phyloP scores from a whole-genome alignment of 2,113 vertebrate species.

The Eolophus roseicapilla region DNA sequence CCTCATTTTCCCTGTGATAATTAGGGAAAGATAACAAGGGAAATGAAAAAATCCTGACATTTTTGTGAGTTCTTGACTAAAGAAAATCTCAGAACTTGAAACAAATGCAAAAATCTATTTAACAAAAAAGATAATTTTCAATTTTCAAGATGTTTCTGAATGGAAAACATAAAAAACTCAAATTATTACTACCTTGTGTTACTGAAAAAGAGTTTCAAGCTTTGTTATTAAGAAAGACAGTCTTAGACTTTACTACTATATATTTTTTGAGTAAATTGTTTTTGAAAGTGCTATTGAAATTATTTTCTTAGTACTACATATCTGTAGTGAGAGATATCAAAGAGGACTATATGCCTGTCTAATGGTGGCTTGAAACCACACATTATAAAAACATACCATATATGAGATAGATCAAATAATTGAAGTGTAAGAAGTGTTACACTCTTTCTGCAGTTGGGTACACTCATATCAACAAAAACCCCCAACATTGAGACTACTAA shows the following conservation, averaged over 20 bases:
- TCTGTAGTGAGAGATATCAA: not conserved
- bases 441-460: not conserved
- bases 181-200: not conserved
- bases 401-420: not conserved
- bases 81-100: not conserved
- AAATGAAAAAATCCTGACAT: not conserved
- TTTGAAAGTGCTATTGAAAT: not conserved
- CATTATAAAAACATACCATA: not conserved
- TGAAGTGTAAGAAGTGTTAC: not conserved
- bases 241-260: not conserved
- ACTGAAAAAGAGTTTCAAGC: not conserved
- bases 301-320: not conserved
- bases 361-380: not conserved
- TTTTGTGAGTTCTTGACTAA: not conserved
- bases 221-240: not conserved
- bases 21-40: not conserved
- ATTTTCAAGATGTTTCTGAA: not conserved
- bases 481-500: not conserved
- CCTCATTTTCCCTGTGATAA: not conserved
- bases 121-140: not conserved
- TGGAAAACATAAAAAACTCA: not conserved
- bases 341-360: not conserved
- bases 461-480: not conserved
- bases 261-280: not conserved
- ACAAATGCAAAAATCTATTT: not conserved